Conservation (phyloP, 2,113 vertebrate species). For the Vicugna pacos region DNA sequence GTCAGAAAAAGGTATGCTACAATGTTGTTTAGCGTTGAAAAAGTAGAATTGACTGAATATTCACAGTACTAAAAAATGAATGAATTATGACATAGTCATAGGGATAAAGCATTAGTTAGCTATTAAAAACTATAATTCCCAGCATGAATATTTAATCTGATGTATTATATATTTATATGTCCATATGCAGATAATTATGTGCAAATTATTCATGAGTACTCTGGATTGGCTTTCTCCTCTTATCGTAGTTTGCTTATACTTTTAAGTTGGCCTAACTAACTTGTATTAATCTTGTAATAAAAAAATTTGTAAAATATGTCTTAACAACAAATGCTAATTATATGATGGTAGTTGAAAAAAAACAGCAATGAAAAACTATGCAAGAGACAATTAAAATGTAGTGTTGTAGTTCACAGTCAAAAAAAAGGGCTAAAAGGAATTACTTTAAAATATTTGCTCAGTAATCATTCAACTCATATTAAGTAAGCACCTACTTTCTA, state of each 20-base stretch:
- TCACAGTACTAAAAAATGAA: neutral
- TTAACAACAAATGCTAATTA: neutral
- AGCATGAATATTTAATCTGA: neutral
- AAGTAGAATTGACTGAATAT: neutral
- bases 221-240: neutral
- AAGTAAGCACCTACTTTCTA: neutral
- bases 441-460: neutral
- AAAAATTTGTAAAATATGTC: neutral
- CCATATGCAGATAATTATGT: neutral
- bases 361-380: neutral
- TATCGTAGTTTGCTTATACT: neutral
- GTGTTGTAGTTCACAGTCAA: neutral
- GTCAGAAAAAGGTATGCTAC: neutral
- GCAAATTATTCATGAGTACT: neutral
- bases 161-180: neutral
- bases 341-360: neutral
- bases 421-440: neutral
- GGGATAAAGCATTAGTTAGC: neutral
- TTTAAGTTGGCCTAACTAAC: neutral
- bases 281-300: neutral
- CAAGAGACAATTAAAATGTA: neutral
- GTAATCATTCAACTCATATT: neutral
- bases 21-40: neutral
- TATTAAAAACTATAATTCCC: neutral
- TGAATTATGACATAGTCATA: neutral